Evolutionary conservation across 2,797 vertebrate species (phyloP), one percentile per base, ranked within the genome.

Genomic region (Acipenser ruthenus): DNA sequence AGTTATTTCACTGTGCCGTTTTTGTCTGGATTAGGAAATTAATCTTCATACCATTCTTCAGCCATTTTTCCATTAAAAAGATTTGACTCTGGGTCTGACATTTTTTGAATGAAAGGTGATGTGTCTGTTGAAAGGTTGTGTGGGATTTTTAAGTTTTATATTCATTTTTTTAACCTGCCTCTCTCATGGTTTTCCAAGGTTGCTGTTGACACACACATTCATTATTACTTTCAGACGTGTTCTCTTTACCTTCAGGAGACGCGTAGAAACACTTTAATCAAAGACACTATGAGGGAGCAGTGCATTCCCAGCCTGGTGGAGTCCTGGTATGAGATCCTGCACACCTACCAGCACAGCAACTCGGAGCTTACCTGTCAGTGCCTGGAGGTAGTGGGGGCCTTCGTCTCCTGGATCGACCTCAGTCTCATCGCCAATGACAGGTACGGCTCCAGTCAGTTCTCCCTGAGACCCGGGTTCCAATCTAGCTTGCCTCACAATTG

Each of bases 301-400:
- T 95, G 94, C 88, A 95, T 99, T 88, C 95, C 94, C 69, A 93
- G 86, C 77, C 86, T 99, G 82, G 96, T 98, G 77, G 94, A 98
- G 83, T 99, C 97, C 1, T 99, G 97, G 97, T 98, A 93, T 87
- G 96, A 97, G 91, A 98, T 99, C 82, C 86, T 99, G 74, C 93
- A 96, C 70, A 93, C 91, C 1, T 99, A 95, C 78, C 95, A 99
- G 79, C 93, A 84, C 65, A 88, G 82, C 65, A 95, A 99, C 83
- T 93, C 94, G 0, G 95, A 99, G 86, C 85, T 99, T 81, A 97
- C 96, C 6, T 99, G 97, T 68, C 95, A 97, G 91, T 99, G 96
- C 84, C 91, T 99, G 93, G 97, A 98, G 91, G 95, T 99, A 76
- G 92, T 99, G 68, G 97, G 97, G 15, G 92, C 95, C 55, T 98